phyloP scores from a whole-genome alignment of 1,140 invertebrate genomes.

The Bombus impatiens region DNA sequence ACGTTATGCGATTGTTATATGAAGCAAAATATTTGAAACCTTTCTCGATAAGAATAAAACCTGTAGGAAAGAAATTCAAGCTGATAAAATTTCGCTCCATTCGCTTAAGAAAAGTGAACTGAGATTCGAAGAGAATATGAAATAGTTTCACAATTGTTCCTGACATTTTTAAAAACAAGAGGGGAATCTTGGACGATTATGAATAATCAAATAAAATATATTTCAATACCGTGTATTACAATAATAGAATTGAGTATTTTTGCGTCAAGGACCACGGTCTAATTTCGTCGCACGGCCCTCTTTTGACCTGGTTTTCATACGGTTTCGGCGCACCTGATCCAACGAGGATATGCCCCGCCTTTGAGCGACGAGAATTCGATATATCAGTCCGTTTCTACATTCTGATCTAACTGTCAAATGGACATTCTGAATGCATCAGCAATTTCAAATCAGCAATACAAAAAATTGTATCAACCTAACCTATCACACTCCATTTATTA shows the following conservation, averaged over 20 bases:
- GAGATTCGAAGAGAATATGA: not conserved
- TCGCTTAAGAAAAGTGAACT: not conserved
- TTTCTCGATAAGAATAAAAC: not conserved
- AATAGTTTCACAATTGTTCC: not conserved
- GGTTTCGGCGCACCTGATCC: conserved; percentile 1
- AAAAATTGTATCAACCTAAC: too few relatives aligned
- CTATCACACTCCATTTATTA: too few relatives aligned
- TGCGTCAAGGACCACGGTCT: not conserved
- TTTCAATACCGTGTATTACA: not conserved
- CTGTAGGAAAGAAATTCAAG: not conserved
- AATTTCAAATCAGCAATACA: too few relatives aligned
- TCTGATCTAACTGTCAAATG: not conserved
- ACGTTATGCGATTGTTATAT: not conserved
- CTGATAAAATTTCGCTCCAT: not conserved
- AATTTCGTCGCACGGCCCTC: not conserved
- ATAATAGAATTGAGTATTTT: not conserved
- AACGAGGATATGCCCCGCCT: not conserved
- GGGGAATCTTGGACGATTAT: rapidly evolving
- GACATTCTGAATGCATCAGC: too few relatives aligned
- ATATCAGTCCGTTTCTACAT: not conserved
- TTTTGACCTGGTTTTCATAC: conserved; percentile 1
- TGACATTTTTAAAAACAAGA: not conserved
- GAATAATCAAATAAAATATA: not conserved
- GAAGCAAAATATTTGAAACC: too few relatives aligned
- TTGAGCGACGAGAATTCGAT: not conserved